Conservation (phyloP, 1,140 invertebrate species). For the Hormaphis cornu region DNA sequence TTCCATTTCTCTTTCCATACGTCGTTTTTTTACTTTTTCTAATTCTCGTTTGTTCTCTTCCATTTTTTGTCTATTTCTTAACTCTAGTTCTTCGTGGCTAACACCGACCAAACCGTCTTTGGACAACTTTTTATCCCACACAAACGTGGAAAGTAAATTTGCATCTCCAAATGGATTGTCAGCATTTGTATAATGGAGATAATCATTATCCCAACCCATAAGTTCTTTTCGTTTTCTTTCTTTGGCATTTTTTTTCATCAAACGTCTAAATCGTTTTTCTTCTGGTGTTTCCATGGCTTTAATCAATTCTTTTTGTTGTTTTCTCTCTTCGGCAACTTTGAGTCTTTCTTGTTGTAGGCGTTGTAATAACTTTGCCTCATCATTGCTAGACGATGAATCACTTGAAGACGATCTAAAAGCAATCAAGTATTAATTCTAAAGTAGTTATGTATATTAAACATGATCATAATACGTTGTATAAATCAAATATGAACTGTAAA, state of each 20-base stretch:
- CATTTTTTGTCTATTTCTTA: conserved; percentile 74
- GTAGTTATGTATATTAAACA: too few relatives aligned
- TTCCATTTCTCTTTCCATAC: conserved; percentile 81
- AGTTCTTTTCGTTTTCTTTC: conserved; percentile 75
- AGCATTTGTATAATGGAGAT: conserved; percentile 90
- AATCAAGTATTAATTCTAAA: background rate
- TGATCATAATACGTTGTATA: too few relatives aligned
- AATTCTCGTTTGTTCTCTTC: conserved; percentile 81
- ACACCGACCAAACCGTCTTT: conserved; percentile 83
- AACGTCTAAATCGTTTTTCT: conserved; percentile 76
- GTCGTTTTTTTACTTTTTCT: conserved; percentile 81
- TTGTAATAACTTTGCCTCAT: conserved; percentile 58
- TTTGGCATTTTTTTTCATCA: conserved; percentile 86
- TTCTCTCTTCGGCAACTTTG: conserved; percentile 55
- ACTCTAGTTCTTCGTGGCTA: conserved; percentile 72
- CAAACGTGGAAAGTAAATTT: conserved; percentile 83
- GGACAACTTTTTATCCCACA: conserved; percentile 93
- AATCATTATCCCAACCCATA: conserved; percentile 95
- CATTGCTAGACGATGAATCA: conserved; percentile 42
- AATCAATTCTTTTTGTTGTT: conserved; percentile 65
- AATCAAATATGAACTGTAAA: too few relatives aligned
- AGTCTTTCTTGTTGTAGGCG: conserved; percentile 62
- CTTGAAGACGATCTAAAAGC: background rate
- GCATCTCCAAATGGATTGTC: conserved; percentile 99
- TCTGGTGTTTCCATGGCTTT: conserved; percentile 92